A percentile compares a stretch with the other conserved stretches of the same genome.
These are phyloP conservation scores for Siphamia tubifer DNA, from an alignment of 2,113 vertebrate species.

Conservation along the genomic window DNA sequence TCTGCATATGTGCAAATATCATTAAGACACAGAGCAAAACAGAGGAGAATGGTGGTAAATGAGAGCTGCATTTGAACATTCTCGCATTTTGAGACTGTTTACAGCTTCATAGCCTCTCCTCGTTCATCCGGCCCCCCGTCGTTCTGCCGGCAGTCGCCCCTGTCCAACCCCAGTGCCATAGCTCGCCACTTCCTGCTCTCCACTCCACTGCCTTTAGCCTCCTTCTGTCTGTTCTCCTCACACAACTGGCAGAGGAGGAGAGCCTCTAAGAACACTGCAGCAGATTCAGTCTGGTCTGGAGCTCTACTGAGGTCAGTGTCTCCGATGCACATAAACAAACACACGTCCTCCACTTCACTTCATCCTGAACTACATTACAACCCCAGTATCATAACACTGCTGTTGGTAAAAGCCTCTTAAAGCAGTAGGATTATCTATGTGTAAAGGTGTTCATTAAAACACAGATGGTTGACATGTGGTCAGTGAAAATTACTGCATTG, in stretches of 20 bases:
- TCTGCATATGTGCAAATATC: slow-evolving; percentile 66
- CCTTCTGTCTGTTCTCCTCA: slow-evolving; percentile 69
- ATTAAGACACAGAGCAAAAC: slow-evolving; percentile 48
- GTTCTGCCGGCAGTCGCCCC: slow-evolving; percentile 1
- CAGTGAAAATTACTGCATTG: too few relatives aligned
- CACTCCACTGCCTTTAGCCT: slow-evolving; percentile 58
- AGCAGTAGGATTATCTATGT: background rate
- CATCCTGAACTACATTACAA: background rate
- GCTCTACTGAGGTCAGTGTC: slow-evolving; percentile 52
- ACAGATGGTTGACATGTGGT: too few relatives aligned
- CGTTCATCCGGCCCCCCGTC: slow-evolving; percentile 23
- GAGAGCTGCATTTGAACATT: slow-evolving; percentile 41
- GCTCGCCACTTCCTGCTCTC: slow-evolving; percentile 30
- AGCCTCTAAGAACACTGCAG: slow-evolving; percentile 32
- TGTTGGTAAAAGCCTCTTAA: slow-evolving; percentile 10
- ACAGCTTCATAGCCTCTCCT: slow-evolving; percentile 48
- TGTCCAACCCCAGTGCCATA: slow-evolving; percentile 18
- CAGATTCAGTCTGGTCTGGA: slow-evolving; percentile 36
- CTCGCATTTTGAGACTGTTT: slow-evolving; percentile 28
- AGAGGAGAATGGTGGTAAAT: slow-evolving; percentile 46
- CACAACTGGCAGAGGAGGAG: slow-evolving; percentile 22
- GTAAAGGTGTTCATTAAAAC: background rate
- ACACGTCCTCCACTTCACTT: background rate
- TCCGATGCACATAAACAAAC: slow-evolving; percentile 2
- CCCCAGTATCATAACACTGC: background rate